Evolutionary conservation across 2,888 invertebrate species (phyloP).

Genomic region (Autographa pulchrina): DNA sequence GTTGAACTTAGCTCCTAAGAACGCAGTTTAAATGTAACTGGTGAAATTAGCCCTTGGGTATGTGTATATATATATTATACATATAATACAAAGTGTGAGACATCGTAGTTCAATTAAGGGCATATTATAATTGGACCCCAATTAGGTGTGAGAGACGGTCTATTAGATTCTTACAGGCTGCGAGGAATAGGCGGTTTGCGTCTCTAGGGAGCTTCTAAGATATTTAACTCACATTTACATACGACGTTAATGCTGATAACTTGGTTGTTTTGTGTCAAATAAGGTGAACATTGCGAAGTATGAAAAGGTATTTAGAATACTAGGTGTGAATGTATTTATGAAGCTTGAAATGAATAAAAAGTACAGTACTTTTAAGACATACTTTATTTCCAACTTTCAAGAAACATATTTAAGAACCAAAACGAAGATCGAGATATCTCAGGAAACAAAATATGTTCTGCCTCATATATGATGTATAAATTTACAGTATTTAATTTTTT

Average conservation of each 20-base stretch:
- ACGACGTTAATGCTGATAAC: slow-evolving; percentile 2
- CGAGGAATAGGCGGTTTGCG: too few species aligned
- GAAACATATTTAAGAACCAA: too few species aligned
- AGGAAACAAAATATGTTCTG: too few species aligned
- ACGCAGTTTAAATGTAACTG: not conserved
- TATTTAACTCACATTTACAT: slow-evolving; percentile 1
- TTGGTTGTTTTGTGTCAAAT: not conserved
- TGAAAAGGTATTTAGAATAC: too few species aligned
- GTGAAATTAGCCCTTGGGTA: not conserved
- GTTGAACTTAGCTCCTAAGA: not conserved
- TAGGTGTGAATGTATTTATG: too few species aligned
- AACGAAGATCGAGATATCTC: too few species aligned
- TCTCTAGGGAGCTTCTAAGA: not conserved
- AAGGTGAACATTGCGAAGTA: not conserved
- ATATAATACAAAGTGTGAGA: slow-evolving; percentile 9
- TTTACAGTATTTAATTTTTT: too few species aligned
- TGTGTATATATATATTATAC: not conserved
- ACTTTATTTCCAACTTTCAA: too few species aligned
- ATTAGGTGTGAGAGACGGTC: slow-evolving; percentile 43
- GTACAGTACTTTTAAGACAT: too few species aligned
- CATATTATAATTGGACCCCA: slow-evolving; percentile 42
- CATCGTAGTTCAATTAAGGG: slow-evolving; percentile 47
- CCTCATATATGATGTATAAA: too few species aligned
- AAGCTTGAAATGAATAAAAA: too few species aligned
- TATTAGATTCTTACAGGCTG: slow-evolving; percentile 16